Evolutionary conservation across 2,888 invertebrate species (phyloP), one percentile per base, ranked within the genome.

Genomic region (Chloroclysta siterata): DNA sequence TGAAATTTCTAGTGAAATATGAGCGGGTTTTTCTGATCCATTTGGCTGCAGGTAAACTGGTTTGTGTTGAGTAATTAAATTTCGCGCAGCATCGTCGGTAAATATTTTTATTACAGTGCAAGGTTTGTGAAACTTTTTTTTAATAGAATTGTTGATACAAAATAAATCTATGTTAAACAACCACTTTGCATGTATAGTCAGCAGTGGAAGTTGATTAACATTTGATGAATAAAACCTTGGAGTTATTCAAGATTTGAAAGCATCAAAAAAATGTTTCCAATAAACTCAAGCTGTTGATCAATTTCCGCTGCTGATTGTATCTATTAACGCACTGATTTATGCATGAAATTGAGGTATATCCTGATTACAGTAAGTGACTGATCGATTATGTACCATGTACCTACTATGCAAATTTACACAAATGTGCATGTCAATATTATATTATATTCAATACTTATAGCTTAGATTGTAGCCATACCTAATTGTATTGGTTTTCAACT

Each of bases 1-100:
- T 70, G 65, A 70, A 70, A 70, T 68, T 69, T 69, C 57, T 60
- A 65, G 63, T 72, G 65, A 69, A 60, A 58, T 65, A 68, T 60
- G 60, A 56, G 60, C 53, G 47, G 57, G 55, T 60, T 68, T 66
- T 70, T 64, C 60, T 54, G 65, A 65, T 65, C 61, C 61, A 65
- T 65, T 65, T 62, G 65, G 61, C 42, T 65, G 51, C 54, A 65
- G 65, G 65, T 65, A 47, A 65, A 54, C 54, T 51, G 42, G 58
- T 65, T 63, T 63, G 62, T 53, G 50, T 54, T 14, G 51, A 62
- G 65, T 65, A 65, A 65, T 65, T 65, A 65, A 65, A 61, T 65
- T 65, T 62, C 28, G 28, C 51, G 60, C 61, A 41, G 54, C 51
- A 60, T 57, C 57, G 61, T 42, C 46, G 50, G 52, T 36, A 48